Base-by-base conservation (phyloP, 2,888 invertebrate species). In the Volucella bombylans region DNA sequence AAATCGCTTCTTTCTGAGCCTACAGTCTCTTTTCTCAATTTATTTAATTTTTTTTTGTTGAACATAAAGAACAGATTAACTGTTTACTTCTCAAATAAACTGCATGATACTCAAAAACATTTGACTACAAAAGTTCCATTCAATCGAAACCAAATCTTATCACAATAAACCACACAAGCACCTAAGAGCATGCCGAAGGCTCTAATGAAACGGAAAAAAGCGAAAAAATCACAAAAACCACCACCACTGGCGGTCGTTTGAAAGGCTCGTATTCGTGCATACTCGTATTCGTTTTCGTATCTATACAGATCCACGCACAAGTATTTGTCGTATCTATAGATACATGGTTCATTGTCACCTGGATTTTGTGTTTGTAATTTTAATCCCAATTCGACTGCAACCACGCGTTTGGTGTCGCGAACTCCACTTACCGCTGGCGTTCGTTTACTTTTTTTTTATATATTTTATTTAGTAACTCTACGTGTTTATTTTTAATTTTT, bases 141-240 rank as follows among this genome's bases (percentile, higher is more conserved):
- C 52, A 45, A 52, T 52, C 31, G 14, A 38, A 39, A 62, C 9
- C 31, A n/a, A 50, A 52, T 38, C n/a, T 55, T 11, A 11, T 12
- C 10, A 47, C 15, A 52, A 45, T 14, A 39, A 1, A 45, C 52
- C 52, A 23, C 61, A 31, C 41, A 11, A n/a, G n/a, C 41, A 14
- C 43, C 15, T 43, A 65, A 39, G 41, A 12, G 10, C 59, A 45
- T 18, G 8, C 45, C 62, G 38, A 62, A 65, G 47, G 64, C 64
- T 47, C 47, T 49, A 65, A 73, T 73, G 64, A 55, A 74, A 65
- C 11, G 47, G 14, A 43, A 62, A 61, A 49, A 65, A 68, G 55
- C 45, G 45, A 47, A 55, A 68, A 68, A 68, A 54, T 43, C 55
- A 18, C 49, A 50, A 41, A 43, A 65, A 41, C 15, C 54, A 57